Evolutionary conservation across 2,113 vertebrate genomes (phyloP).

Genomic region (Lethenteron camtschaticum): DNA sequence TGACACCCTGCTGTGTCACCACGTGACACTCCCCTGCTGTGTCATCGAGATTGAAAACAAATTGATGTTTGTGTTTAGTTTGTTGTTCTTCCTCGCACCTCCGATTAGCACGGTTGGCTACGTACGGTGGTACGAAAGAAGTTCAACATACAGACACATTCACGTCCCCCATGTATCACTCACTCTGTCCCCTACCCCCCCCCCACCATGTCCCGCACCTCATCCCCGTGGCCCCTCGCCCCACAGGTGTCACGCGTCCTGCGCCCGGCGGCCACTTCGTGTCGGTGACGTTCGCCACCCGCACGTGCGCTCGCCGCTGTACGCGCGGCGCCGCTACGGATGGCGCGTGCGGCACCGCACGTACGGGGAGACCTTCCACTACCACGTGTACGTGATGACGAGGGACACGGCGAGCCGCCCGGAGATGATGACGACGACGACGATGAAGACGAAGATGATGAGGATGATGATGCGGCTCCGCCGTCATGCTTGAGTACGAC

Average conservation of each 20-base stretch:
- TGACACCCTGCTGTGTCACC: too few relatives aligned
- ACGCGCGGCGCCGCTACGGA: conserved; percentile 35
- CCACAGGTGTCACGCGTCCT: conserved; percentile 53
- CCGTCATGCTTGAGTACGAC: conserved; percentile 11
- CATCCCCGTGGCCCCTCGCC: background rate
- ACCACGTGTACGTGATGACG: conserved; percentile 51
- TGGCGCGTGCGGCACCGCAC: conserved; percentile 43
- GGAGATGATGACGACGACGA: conserved; percentile 26
- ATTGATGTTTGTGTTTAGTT: too few relatives aligned
- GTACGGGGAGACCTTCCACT: conserved; percentile 48
- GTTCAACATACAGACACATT: too few relatives aligned
- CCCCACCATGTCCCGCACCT: background rate
- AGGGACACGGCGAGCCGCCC: conserved; percentile 40
- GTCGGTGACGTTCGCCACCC: conserved; percentile 64
- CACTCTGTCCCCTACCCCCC: too few relatives aligned
- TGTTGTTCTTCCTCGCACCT: too few relatives aligned
- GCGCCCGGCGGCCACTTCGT: conserved; percentile 44
- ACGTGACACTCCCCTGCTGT: too few relatives aligned
- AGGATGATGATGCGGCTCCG: background rate
- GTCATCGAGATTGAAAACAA: too few relatives aligned
- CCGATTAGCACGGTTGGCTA: too few relatives aligned
- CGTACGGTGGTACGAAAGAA: too few relatives aligned
- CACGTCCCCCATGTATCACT: too few relatives aligned
- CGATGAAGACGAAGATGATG: conserved; percentile 18
- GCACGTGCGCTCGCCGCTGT: conserved; percentile 50